Evolutionary conservation across 2,888 invertebrate genomes (phyloP).

Genomic region (Gymnocheta viridis): DNA sequence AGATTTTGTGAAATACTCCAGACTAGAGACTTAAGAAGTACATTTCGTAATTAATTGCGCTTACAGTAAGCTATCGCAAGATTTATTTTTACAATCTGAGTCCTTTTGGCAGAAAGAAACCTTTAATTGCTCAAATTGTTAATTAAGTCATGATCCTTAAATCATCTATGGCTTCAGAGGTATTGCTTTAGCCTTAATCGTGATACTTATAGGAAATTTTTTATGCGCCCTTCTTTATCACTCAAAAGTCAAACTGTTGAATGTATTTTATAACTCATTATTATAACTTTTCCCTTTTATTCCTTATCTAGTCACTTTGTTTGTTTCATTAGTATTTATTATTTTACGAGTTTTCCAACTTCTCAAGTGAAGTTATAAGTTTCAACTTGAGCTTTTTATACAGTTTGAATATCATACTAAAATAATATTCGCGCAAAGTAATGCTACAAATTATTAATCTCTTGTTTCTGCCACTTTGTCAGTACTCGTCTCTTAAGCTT

Average conservation of each 20-base stretch:
- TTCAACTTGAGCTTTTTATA: not conserved
- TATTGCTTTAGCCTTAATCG: not conserved
- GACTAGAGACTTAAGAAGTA: not conserved
- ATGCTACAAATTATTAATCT: conserved; percentile 71
- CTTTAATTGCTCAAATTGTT: not conserved
- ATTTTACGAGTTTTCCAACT: conserved; percentile 38
- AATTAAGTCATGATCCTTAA: not conserved
- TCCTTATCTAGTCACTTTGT: conserved; percentile 17
- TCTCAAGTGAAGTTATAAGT: conserved; percentile 29
- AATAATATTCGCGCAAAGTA: conserved; percentile 27
- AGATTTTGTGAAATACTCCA: not conserved
- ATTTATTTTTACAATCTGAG: too few species aligned
- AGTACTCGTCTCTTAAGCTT: conserved; percentile 58
- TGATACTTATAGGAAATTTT: not conserved
- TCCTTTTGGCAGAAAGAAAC: too few species aligned
- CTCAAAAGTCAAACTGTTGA: not conserved
- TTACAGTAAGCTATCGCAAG: not conserved
- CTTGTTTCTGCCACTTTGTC: conserved; percentile 70
- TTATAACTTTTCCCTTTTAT: not conserved
- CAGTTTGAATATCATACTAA: not conserved
- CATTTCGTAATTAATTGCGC: not conserved
- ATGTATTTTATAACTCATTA: not conserved
- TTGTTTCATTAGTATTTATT: conserved; percentile 58
- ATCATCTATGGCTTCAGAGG: not conserved
- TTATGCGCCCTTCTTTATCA: not conserved